These are phyloP conservation scores for Sylvilagus bachmani DNA, from an alignment of 2,113 vertebrate species.

Conservation along the genomic window DNA sequence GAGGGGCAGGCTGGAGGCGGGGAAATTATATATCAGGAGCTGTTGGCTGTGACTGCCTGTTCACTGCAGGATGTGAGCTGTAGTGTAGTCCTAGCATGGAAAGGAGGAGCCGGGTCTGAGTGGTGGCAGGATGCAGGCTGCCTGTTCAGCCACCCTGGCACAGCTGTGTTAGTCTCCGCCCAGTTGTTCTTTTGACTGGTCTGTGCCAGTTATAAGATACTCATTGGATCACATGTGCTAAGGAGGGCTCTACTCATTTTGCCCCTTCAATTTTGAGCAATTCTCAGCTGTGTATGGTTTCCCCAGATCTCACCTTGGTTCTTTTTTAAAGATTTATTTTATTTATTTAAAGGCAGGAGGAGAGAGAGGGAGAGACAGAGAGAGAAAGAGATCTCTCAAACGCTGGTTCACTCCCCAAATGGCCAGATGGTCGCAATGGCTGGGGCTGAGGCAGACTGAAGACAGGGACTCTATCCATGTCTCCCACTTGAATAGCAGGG, in stretches of 20 bases:
- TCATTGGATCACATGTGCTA: accelerated
- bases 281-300: not conserved
- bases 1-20: not conserved
- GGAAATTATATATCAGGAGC: not conserved
- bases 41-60: not conserved
- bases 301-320: not conserved
- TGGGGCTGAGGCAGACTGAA: too few relatives aligned
- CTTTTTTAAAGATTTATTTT: too few relatives aligned
- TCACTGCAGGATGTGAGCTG: not conserved
- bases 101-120: not conserved
- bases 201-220: not conserved
- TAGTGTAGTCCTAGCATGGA: too few relatives aligned
- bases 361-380: too few relatives aligned
- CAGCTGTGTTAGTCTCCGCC: not conserved
- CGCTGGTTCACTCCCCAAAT: too few relatives aligned
- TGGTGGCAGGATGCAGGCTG: not conserved
- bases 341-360: too few relatives aligned
- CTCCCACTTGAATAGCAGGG: too few relatives aligned
- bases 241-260: not conserved
- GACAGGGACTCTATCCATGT: too few relatives aligned
- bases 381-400: too few relatives aligned
- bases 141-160: not conserved
- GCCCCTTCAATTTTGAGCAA: not conserved
- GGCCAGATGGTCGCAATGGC: too few relatives aligned
- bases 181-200: not conserved